Evolutionary conservation across 2,888 invertebrate genomes (phyloP), one percentile per base, ranked within the genome.

Genomic region (Boloria selene): DNA sequence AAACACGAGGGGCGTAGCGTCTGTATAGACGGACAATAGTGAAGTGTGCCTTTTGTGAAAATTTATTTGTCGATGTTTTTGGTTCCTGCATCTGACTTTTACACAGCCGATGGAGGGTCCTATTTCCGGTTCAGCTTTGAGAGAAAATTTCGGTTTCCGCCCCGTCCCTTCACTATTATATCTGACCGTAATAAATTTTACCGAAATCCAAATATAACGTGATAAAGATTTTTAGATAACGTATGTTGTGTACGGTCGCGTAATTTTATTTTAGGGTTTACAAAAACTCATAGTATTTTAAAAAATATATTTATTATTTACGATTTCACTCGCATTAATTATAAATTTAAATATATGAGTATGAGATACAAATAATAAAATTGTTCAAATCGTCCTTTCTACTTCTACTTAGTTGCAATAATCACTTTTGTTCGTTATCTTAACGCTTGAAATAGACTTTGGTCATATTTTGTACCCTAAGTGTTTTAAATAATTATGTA

Each of bases 41-140:
- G 61, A 74, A 69, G 71, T 69, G 71, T 65, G 62, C 65, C 73
- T 71, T 75, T 77, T 76, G 75, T 75, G 73, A 68, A 70, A 68
- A 73, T 74, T 75, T 74, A 77, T 76, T 73, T 74, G 74, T 74
- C 72, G 73, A 72, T 73, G 76, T 75, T 75, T 76, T 75, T 70
- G 73, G 72, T 65, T 62, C 31, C 75, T 77, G 77, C 65, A 64
- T 61, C 59, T 75, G 76, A 77, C 73, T 76, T 71, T 53, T 70
- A 70, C 70, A 71, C 69, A 72, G 68, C 64, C 68, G 62, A 67
- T 67, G 61, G 67, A 59, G 65, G 67, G 63, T 64, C 64, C 67
- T 72, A 68, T 71, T 71, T 72, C 71, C 72, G 72, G 67, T 72
- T 60, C 61, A 26, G 73, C 67, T 69, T 73, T 72, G 72, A 70